Evolutionary conservation across 2,888 invertebrate species (phyloP), one percentile per base, ranked within the genome.

Genomic region (Morpho deidamia): DNA sequence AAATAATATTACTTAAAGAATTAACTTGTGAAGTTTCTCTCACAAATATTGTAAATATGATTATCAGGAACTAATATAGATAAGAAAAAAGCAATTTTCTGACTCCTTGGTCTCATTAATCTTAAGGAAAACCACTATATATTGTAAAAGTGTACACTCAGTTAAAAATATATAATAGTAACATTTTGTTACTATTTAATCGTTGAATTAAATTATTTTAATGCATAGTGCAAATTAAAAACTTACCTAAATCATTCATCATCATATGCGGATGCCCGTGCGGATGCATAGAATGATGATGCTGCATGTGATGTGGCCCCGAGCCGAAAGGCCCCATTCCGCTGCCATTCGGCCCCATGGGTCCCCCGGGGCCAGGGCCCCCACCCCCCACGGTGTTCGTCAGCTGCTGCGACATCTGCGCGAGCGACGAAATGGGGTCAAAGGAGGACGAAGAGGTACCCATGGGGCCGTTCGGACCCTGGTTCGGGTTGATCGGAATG

Each of bases 371-470:
- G 2, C 78, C 78, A 10, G 81, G 78, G 9, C 78, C 78, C n/a
- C 82, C 79, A 35, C 81, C 83, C n/a, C 88, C 84, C 92, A 76
- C 87, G 38, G 95, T 94, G 70, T 94, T 96, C 10, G 97, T 96
- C 62, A 97, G 84, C 75, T 97, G 96, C 72, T 97, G 97, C 60
- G 96, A 96, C 97, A 97, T 97, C 82, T 97, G 97, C 52, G 97
- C 97, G 70, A 97, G 91, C 8, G 97, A 97, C 49, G 97, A 96
- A 69, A 97, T 97, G 1, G 97, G 97, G 90, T 97, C 97, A 81
- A 97, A 97, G 74, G 96, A 72, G 92, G 90, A 74, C 43, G 84
- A 77, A 41, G 79, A 66, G 7, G 84, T 70, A 81, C 92, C 86
- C 92, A 93, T 69, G 80, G 92, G 81, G 72, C 93, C 74, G 78